These are phyloP conservation scores for Zosterops borbonicus DNA, from an alignment of 2,113 vertebrate species.

Conservation along the genomic window DNA sequence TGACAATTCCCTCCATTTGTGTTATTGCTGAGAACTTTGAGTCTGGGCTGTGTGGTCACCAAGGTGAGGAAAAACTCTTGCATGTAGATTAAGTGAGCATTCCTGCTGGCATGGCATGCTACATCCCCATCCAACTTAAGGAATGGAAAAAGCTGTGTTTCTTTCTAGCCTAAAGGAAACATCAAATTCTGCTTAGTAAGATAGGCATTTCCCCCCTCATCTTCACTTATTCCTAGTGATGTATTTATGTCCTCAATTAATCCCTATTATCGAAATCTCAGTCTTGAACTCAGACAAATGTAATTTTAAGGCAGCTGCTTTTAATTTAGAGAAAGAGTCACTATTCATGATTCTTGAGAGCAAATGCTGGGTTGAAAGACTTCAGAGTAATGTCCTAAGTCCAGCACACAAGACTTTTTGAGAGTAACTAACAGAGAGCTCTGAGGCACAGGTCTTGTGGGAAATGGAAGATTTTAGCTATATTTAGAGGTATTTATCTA, in stretches of 20 bases:
- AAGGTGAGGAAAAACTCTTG: conserved; percentile 38
- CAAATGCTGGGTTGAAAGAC: background rate
- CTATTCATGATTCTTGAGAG: background rate
- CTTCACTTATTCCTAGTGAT: background rate
- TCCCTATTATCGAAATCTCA: background rate
- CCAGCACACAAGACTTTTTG: background rate
- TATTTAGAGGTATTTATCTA: background rate
- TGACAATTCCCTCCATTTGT: conserved; percentile 44
- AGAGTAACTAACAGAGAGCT: background rate
- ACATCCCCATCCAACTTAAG: background rate
- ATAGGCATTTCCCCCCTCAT: background rate
- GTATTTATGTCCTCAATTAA: background rate
- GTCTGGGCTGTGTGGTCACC: conserved; percentile 20
- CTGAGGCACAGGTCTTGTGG: background rate
- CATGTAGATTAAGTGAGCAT: conserved; percentile 68
- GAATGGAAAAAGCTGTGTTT: background rate
- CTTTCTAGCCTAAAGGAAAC: background rate
- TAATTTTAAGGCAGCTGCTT: background rate
- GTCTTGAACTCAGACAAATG: background rate
- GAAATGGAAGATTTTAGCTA: background rate
- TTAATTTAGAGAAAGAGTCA: background rate
- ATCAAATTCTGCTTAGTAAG: background rate
- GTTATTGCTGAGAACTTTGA: conserved; percentile 33
- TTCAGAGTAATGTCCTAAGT: background rate
- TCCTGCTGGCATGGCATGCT: background rate